Percentiles rank a stretch among this genome's conserved stretches.
Evolutionary conservation across 2,113 vertebrate genomes (phyloP).

Genomic region (Neomonachus schauinslandi): DNA sequence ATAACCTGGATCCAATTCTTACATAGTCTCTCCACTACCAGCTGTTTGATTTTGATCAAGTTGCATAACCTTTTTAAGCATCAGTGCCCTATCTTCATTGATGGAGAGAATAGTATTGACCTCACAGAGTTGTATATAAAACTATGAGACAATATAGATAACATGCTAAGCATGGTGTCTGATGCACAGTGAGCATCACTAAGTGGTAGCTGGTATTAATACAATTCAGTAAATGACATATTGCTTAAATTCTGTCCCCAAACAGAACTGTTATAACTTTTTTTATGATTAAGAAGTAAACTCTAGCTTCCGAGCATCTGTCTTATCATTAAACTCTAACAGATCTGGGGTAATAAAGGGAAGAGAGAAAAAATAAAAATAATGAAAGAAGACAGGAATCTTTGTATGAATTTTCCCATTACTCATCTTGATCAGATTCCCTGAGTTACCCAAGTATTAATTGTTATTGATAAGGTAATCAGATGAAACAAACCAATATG

Average conservation of each 20-base stretch:
- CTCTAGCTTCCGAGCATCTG: neutral
- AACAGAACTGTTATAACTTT: neutral
- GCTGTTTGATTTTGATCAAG: neutral
- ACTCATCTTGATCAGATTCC: neutral
- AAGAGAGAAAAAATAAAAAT: neutral
- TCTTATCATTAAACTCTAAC: slow-evolving; percentile 42
- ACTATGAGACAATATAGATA: neutral
- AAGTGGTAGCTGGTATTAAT: neutral
- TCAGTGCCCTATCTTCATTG: neutral
- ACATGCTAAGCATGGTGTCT: neutral
- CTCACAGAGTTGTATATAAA: neutral
- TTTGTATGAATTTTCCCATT: neutral
- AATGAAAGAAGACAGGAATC: neutral
- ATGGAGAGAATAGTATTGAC: neutral
- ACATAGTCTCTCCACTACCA: neutral
- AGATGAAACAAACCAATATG: neutral
- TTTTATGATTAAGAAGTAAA: neutral
- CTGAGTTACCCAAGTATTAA: neutral
- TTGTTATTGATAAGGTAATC: slow-evolving; percentile 9
- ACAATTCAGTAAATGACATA: neutral
- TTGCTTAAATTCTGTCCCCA: neutral
- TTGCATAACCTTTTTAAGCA: neutral
- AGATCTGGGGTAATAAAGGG: neutral
- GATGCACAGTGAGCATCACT: neutral
- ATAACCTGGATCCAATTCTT: neutral